These are phyloP conservation scores for Laspeyria flexula DNA, from an alignment of 2,888 invertebrate genomes.

Conservation along the genomic window DNA sequence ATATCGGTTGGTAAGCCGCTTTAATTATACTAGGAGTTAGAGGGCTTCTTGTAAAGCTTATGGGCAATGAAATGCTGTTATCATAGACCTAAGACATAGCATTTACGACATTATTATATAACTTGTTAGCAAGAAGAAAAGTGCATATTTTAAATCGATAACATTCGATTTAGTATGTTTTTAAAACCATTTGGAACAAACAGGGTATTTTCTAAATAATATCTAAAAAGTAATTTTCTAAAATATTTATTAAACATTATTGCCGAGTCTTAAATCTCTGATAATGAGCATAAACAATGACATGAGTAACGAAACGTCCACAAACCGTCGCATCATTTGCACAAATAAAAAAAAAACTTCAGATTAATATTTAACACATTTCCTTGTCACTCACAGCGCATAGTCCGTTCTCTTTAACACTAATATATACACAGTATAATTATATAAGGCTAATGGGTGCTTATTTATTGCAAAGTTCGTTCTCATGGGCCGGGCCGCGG, in stretches of 20 bases:
- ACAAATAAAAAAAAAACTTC: slow-evolving; percentile 62
- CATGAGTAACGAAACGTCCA: slow-evolving; percentile 16
- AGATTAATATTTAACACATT: slow-evolving; percentile 61
- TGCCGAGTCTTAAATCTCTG: slow-evolving; percentile 12
- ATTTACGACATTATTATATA: too few relatives aligned
- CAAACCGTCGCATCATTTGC: slow-evolving; percentile 73
- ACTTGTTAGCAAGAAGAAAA: too few relatives aligned
- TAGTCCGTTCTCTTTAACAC: slow-evolving; percentile 56
- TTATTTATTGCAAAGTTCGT: slow-evolving; percentile 50
- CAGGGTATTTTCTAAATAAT: slow-evolving; percentile 1
- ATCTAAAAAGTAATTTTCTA: neutral
- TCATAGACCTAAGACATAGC: slow-evolving; percentile 7
- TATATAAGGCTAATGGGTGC: slow-evolving; percentile 82
- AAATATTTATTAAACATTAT: neutral
- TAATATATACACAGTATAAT: slow-evolving; percentile 79
- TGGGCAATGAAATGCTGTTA: slow-evolving; percentile 4
- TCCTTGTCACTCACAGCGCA: slow-evolving; percentile 72
- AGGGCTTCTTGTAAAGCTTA: slow-evolving; percentile 16
- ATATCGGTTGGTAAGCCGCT: neutral
- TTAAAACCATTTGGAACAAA: neutral
- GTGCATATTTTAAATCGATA: too few relatives aligned
- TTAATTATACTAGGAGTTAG: neutral
- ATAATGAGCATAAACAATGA: slow-evolving; percentile 15
- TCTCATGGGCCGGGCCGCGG: slow-evolving; percentile 15
- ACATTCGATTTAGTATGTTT: too few relatives aligned